phyloP scores from a whole-genome alignment of 2,888 invertebrate genomes.

The Dynastes maya region DNA sequence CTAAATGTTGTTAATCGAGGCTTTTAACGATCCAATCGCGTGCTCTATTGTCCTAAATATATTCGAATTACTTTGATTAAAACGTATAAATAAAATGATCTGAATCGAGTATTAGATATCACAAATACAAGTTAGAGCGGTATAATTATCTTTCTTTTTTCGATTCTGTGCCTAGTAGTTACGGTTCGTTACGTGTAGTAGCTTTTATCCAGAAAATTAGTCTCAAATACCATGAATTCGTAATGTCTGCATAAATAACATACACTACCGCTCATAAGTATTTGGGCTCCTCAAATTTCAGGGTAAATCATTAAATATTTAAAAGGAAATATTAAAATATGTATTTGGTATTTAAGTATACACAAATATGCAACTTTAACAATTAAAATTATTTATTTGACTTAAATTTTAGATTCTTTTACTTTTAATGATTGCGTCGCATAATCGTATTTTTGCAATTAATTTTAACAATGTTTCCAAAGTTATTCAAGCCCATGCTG shows the following conservation, averaged over 20 bases:
- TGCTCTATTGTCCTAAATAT: conserved; percentile 13
- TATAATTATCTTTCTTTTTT: not conserved
- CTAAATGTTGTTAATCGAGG: conserved; percentile 23
- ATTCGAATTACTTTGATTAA: conserved; percentile 36
- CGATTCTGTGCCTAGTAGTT: not conserved
- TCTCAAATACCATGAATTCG: not conserved
- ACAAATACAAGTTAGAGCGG: not conserved
- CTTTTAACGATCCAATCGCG: conserved; percentile 32
- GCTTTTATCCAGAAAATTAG: conserved; percentile 5
- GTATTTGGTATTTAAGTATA: no score
- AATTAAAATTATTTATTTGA: no score
- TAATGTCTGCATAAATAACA: not conserved
- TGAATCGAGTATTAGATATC: conserved; percentile 6
- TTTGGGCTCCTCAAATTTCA: no score
- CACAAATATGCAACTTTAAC: no score
- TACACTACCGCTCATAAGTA: no score
- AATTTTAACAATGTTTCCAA: no score
- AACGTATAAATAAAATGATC: conserved; percentile 21
- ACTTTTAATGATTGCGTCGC: no score
- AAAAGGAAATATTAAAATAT: no score
- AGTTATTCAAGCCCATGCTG: no score
- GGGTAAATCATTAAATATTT: no score
- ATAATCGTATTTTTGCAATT: no score
- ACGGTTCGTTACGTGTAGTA: not conserved
- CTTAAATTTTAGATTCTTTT: no score